Evolutionary conservation across 1,140 invertebrate genomes (phyloP), one percentile per base, ranked within the genome.

Genomic region (Brachionus manjavacas): DNA sequence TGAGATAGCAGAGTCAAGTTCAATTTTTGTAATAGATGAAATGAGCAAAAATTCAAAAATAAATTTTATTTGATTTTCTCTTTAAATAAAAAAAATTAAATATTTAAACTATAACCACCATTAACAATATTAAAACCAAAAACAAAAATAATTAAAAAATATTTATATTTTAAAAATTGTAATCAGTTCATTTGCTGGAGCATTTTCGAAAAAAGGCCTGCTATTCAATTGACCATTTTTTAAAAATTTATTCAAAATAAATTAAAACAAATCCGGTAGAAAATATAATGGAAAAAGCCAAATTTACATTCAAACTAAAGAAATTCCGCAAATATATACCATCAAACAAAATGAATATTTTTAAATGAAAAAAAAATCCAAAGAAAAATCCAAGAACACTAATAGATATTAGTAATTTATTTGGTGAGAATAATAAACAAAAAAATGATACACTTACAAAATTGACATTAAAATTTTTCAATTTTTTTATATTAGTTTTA

Each of bases 61-160:
- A 72, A 41, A 72, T 72, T 72, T 72, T 72, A 72, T 72, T 72
- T 72, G 31, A 72, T 72, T 72, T 72, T 72, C 35, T 72, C 35
- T 72, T 72, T 16, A 39, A 39, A 39, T 72, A 20, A 72, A 72
- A 72, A 39, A 72, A 46, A 23, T 39, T 39, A 72, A 72, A 72
- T 39, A 72, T 72, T 41, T 72, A 72, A 72, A 72, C 68, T 41
- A 72, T 72, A 72, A 72, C 68, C 28, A 72, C 35, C 28, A 72
- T 72, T 39, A 41, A 72, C 28, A 72, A 72, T 39, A 39, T 39
- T 41, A 6, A 72, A 72, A 72, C 9, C 35, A 43, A 68, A 72
- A 41, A 72, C 14, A 43, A 72, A 72, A 72, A 70, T 14, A 9
- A 39, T 16, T 39, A 39, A 64, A 64, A 64, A 64, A 7, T 23